Percentiles rank a stretch among this genome's conserved stretches.
phyloP scores from a whole-genome alignment of 1,140 invertebrate species.

The Pteromalus puparum region DNA sequence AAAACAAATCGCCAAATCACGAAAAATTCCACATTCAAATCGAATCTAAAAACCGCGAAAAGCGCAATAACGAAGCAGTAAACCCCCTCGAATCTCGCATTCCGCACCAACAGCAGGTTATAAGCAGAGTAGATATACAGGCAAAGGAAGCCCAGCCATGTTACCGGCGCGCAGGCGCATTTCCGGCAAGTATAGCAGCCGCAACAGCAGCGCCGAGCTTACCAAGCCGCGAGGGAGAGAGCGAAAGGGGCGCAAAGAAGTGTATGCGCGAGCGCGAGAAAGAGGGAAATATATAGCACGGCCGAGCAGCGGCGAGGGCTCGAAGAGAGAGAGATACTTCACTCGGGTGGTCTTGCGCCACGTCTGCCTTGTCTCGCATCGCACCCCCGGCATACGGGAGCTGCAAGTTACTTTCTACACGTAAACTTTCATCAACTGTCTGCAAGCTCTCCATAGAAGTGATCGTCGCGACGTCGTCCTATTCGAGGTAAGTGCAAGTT shows the following conservation, averaged over 20 bases:
- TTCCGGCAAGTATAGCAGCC: not conserved
- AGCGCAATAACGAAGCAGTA: not conserved
- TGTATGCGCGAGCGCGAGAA: not conserved
- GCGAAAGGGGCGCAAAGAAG: not conserved
- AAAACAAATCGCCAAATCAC: not conserved
- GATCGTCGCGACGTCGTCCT: not conserved
- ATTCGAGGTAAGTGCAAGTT: not conserved
- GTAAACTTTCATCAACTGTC: not conserved
- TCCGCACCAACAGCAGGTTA: not conserved
- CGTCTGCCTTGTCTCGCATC: not conserved
- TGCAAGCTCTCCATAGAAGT: not conserved
- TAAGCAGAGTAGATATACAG: no score
- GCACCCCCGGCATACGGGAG: not conserved
- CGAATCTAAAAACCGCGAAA: not conserved
- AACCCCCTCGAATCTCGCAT: not conserved
- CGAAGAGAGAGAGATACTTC: not conserved
- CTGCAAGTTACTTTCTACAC: not conserved
- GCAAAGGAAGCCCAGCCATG: constrained; percentile 10
- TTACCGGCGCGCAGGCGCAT: constrained; percentile 41
- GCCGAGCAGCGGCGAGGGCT: not conserved
- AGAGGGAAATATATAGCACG: not conserved
- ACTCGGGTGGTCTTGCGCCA: not conserved
- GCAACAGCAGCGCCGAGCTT: not conserved
- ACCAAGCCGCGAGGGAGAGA: not conserved
- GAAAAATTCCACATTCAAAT: not conserved